A percentile compares a stretch with the other conserved stretches of the same genome.
Conservation (phyloP, 53 echinoderm and acorn worm genomes). For the Luidia sarsii region DNA sequence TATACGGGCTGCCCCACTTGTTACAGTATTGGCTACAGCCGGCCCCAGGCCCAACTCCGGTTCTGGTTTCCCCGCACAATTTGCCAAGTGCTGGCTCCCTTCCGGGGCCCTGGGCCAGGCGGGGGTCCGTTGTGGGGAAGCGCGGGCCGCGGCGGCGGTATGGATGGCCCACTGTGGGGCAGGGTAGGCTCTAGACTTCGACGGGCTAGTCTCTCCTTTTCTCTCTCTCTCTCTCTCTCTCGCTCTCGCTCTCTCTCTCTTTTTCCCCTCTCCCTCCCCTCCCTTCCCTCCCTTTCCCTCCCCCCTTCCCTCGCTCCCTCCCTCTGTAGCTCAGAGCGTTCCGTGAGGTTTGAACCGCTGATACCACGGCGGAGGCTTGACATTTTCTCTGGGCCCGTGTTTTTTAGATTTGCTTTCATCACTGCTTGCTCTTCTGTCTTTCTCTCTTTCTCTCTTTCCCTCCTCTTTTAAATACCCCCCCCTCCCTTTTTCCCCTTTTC, state of each 20-base stretch:
- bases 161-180: slow-evolving; percentile 28
- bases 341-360: slow-evolving; percentile 40
- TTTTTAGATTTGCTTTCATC: too few relatives aligned
- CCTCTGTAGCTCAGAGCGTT: slow-evolving; percentile 25
- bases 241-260: too few relatives aligned
- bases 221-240: too few relatives aligned
- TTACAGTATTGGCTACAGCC: slow-evolving; percentile 56
- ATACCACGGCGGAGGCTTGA: slow-evolving; percentile 14
- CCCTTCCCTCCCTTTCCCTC: background rate
- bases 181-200: slow-evolving; percentile 37
- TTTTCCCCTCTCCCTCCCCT: slow-evolving; percentile 13
- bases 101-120: slow-evolving; percentile 31
- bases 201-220: too few relatives aligned
- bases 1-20: slow-evolving; percentile 50
- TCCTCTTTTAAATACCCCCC: background rate
- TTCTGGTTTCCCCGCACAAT: slow-evolving; percentile 53
- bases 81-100: slow-evolving; percentile 45
- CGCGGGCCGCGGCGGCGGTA: slow-evolving; percentile 25
- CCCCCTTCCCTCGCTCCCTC: too few relatives aligned
- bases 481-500: too few relatives aligned
- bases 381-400: slow-evolving; percentile 30
- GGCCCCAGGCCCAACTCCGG: slow-evolving; percentile 45
- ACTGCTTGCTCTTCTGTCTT: too few relatives aligned
- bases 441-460: background rate
- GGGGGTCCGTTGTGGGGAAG: slow-evolving; percentile 53